phyloP scores from a whole-genome alignment of 1,140 invertebrate genomes.

The Cydia pomonella region DNA sequence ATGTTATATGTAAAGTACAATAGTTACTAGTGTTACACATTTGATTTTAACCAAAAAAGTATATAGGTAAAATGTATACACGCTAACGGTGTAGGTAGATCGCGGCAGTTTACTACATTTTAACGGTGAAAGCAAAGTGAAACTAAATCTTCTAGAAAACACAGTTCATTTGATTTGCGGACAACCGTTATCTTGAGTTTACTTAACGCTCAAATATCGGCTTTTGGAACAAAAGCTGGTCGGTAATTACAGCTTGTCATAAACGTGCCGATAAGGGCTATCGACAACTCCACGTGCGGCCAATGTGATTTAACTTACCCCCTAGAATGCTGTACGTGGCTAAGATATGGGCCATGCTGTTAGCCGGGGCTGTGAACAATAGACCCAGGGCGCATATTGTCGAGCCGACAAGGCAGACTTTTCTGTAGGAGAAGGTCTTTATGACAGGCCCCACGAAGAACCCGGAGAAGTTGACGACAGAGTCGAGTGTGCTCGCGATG shows the following conservation, averaged over 20 bases:
- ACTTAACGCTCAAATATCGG: background rate
- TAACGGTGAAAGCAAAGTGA: too few relatives aligned
- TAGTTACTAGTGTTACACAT: too few relatives aligned
- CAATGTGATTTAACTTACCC: constrained; percentile 79
- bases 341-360: constrained; percentile 86
- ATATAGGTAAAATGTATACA: too few relatives aligned
- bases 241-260: background rate
- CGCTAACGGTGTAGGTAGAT: too few relatives aligned
- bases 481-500: constrained; percentile 87
- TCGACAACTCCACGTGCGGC: background rate
- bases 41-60: too few relatives aligned
- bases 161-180: background rate
- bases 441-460: constrained; percentile 87
- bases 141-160: background rate
- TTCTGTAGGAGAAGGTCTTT: constrained; percentile 87
- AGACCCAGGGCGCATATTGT: constrained; percentile 84
- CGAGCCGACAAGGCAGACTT: constrained; percentile 86
- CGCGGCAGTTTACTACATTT: too few relatives aligned
- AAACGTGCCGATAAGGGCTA: background rate
- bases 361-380: constrained; percentile 85
- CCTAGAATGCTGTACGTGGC: constrained; percentile 88
- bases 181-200: background rate
- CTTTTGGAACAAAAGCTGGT: background rate
- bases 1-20: too few relatives aligned
- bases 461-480: constrained; percentile 89